A percentile compares a stretch with the other conserved stretches of the same genome.
Conservation (phyloP, 2,888 invertebrate species). For the Aspidapion aeneum region DNA sequence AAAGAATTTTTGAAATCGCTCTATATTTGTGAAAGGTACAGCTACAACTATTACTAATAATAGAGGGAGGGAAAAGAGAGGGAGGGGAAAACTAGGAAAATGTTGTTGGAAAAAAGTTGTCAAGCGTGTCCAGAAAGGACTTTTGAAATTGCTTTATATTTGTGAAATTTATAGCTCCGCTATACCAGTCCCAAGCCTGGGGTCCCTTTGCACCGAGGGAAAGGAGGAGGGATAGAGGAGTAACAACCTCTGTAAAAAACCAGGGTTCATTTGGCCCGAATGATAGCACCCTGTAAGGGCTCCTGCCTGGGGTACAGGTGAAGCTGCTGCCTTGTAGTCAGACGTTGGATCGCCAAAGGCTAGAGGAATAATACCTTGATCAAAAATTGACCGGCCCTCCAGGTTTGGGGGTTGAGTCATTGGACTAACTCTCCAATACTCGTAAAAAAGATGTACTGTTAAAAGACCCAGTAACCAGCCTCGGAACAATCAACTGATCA, state of each 20-base stretch:
- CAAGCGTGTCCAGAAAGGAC: no score
- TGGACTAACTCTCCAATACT: background rate
- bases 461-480: no score
- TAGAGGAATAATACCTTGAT: constrained; percentile 1
- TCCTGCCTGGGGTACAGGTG: constrained; percentile 4
- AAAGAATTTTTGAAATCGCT: no score
- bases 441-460: no score
- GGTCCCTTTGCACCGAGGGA: constrained; percentile 1
- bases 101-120: no score
- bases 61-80: no score
- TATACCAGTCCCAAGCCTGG: background rate
- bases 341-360: constrained; percentile 7
- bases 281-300: constrained; percentile 3
- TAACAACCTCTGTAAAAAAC: constrained; percentile 1
- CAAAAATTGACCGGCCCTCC: constrained; percentile 1
- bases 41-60: no score
- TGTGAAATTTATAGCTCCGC: no score
- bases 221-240: constrained; percentile 4
- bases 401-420: constrained; percentile 1
- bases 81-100: no score
- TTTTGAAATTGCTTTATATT: no score
- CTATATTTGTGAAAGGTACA: no score
- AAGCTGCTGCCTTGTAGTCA: constrained; percentile 7
- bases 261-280: constrained; percentile 1
- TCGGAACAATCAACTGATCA: no score